These are phyloP conservation scores for Labrus mixtus DNA, from an alignment of 2,113 vertebrate genomes.

Conservation along the genomic window DNA sequence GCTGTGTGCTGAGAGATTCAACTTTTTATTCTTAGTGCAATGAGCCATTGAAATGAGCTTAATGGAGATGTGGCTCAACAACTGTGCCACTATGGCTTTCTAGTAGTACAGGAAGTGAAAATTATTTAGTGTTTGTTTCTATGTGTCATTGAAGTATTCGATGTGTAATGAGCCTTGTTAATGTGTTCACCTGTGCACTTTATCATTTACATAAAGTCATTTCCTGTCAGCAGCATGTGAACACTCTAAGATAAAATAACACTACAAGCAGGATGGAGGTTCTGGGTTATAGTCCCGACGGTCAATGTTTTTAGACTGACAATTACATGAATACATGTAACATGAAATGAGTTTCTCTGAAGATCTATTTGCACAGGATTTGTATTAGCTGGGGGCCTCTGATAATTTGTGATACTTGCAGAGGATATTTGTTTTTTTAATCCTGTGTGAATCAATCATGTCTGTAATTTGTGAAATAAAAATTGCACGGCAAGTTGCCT, in stretches of 20 bases:
- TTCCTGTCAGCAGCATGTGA: constrained; percentile 1
- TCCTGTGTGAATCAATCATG: too few relatives aligned
- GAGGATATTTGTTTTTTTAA: too few relatives aligned
- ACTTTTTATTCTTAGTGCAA: constrained; percentile 44
- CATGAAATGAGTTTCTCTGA: too few relatives aligned
- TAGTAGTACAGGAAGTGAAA: neutral
- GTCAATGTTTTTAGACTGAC: neutral
- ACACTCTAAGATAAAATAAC: too few relatives aligned
- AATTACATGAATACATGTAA: too few relatives aligned
- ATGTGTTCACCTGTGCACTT: constrained; percentile 19
- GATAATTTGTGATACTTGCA: too few relatives aligned
- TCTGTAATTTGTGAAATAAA: too few relatives aligned
- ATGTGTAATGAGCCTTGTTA: constrained; percentile 15
- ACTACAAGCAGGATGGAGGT: neutral
- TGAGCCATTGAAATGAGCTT: constrained; percentile 31
- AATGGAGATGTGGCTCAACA: constrained; percentile 25
- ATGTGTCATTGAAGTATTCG: neutral
- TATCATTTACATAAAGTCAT: neutral
- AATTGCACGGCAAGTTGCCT: too few relatives aligned
- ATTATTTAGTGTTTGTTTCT: constrained; percentile 17
- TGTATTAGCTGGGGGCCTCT: too few relatives aligned
- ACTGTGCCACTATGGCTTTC: constrained; percentile 11
- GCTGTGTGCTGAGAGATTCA: constrained; percentile 49
- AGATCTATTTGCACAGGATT: too few relatives aligned
- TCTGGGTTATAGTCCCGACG: neutral